Percentiles rank a stretch among this genome's conserved stretches.
Conservation (phyloP, 1,140 invertebrate species). For the Neodiprion lecontei region DNA sequence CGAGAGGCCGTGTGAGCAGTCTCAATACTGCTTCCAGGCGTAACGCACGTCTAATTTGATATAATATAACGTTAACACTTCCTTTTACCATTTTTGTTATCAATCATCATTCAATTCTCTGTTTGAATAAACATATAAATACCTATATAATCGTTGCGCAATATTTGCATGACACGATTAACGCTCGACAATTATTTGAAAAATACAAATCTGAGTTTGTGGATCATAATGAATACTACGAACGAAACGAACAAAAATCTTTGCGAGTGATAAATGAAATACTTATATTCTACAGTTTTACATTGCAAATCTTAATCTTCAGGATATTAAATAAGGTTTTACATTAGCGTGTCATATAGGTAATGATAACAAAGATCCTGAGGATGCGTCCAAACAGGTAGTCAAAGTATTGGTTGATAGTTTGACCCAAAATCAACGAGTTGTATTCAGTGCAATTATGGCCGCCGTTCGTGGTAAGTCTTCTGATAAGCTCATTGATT, state of each 20-base stretch:
- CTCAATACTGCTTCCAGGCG: no score
- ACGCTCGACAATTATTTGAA: constrained; percentile 19
- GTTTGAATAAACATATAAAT: no score
- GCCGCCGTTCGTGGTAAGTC: constrained; percentile 8
- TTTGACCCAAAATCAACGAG: not conserved
- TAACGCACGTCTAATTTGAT: no score
- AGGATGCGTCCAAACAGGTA: constrained; percentile 10
- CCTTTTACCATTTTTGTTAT: no score
- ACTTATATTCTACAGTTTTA: constrained; percentile 18
- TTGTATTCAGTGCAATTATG: constrained; percentile 8
- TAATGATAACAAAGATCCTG: constrained; percentile 10
- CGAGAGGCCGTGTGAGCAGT: no score
- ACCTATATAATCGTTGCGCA: no score
- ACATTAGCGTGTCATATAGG: not conserved
- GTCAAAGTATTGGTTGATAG: not conserved
- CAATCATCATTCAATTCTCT: no score
- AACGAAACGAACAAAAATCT: constrained; percentile 18
- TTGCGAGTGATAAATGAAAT: constrained; percentile 23
- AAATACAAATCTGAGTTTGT: constrained; percentile 10
- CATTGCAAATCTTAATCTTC: constrained; percentile 23
- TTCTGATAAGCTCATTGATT: constrained; percentile 25
- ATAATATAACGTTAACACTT: no score
- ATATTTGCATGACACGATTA: no score
- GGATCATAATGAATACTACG: constrained; percentile 11
- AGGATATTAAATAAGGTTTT: constrained; percentile 22